Conservation (phyloP, 2,888 invertebrate genomes). For the Stramonita haemastoma region DNA sequence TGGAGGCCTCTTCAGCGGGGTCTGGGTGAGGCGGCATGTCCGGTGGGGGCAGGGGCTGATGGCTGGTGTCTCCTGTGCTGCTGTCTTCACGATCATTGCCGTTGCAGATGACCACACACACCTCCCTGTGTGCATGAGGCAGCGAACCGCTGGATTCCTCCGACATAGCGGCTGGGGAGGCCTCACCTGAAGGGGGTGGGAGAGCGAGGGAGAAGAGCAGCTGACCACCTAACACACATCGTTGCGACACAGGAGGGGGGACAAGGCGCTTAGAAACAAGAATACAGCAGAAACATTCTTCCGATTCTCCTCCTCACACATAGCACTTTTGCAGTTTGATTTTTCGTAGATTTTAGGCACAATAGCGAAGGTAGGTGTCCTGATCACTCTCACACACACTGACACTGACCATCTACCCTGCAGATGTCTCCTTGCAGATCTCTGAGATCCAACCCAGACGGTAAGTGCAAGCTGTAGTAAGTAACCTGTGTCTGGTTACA, state of each 20-base stretch:
- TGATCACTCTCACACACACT: background rate
- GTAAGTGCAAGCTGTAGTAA: too few relatives aligned
- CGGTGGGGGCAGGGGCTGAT: background rate
- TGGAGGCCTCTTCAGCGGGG: background rate
- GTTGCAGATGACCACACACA: conserved; percentile 41
- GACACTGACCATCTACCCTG: too few relatives aligned
- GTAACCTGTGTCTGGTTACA: too few relatives aligned
- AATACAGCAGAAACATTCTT: background rate
- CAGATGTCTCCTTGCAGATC: too few relatives aligned
- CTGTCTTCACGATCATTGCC: conserved; percentile 1
- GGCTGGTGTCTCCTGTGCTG: background rate
- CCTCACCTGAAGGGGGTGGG: conserved; percentile 33
- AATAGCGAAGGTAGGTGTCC: background rate
- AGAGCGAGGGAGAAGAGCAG: background rate
- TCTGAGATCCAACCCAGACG: too few relatives aligned
- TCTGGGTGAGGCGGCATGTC: background rate
- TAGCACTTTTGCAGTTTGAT: background rate
- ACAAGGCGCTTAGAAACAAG: background rate
- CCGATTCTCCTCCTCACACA: background rate
- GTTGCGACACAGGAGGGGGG: background rate
- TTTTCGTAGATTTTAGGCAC: background rate
- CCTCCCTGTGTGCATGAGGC: conserved; percentile 27
- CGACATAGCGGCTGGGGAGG: conserved; percentile 34
- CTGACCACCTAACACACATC: conserved; percentile 19
- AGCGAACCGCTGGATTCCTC: conserved; percentile 46